These are phyloP conservation scores for Drosophila lacteicornis DNA, from an alignment of 1,140 invertebrate species.

Conservation along the genomic window DNA sequence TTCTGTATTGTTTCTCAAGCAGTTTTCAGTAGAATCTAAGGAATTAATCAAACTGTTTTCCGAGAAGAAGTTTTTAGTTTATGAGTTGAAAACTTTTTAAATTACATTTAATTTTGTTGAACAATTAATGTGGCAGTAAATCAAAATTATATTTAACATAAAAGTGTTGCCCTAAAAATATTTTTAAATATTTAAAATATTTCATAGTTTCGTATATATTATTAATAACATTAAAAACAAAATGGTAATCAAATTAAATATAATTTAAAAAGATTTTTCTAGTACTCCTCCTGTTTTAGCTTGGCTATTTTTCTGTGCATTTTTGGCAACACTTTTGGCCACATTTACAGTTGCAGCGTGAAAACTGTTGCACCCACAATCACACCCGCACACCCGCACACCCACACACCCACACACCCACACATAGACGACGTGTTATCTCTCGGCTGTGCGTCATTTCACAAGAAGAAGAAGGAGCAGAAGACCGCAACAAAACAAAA, in stretches of 20 bases:
- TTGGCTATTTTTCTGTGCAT: neutral
- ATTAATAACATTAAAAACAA: neutral
- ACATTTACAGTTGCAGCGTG: constrained; percentile 64
- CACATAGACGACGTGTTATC: constrained; percentile 70
- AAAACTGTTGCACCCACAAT: constrained; percentile 63
- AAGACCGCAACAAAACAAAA: constrained; percentile 74
- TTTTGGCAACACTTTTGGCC: constrained; percentile 19
- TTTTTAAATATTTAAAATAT: neutral
- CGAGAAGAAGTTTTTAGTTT: too few species aligned
- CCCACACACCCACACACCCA: constrained; percentile 1
- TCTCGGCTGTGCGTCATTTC: constrained; percentile 79
- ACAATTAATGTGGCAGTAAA: too few species aligned
- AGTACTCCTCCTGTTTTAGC: neutral
- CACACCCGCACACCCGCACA: neutral
- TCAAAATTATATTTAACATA: too few species aligned
- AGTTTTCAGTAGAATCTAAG: too few species aligned
- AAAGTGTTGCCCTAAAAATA: too few species aligned
- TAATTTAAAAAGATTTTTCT: neutral
- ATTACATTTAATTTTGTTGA: too few species aligned
- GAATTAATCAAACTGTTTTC: too few species aligned
- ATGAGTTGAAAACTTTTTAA: too few species aligned
- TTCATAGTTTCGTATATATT: neutral
- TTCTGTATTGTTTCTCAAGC: too few species aligned
- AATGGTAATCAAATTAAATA: neutral
- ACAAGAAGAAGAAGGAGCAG: constrained; percentile 46